phyloP scores from a whole-genome alignment of 1,140 invertebrate genomes.

The Pantala flavescens region DNA sequence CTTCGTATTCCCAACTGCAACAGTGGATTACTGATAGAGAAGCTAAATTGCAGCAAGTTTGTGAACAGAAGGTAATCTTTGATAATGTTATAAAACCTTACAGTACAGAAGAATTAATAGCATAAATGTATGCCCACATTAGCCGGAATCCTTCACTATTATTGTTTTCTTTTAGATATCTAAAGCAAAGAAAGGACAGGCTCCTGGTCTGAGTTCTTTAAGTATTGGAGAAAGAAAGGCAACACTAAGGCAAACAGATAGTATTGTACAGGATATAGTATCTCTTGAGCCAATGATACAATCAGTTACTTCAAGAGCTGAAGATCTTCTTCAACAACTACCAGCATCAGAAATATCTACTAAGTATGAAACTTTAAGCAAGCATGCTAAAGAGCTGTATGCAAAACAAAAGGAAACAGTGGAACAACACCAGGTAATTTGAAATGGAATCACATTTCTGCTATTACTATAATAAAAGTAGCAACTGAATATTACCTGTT shows the following conservation, averaged over 20 bases:
- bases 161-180: slow-evolving; percentile 36
- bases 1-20: slow-evolving; percentile 78
- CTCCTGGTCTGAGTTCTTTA: slow-evolving; percentile 60
- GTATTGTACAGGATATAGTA: slow-evolving; percentile 88
- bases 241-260: slow-evolving; percentile 79
- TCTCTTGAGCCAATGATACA: slow-evolving; percentile 93
- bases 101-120: not conserved
- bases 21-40: slow-evolving; percentile 94
- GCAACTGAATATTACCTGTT: not conserved
- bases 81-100: not conserved
- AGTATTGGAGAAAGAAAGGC: slow-evolving; percentile 77
- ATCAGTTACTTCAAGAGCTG: slow-evolving; percentile 81
- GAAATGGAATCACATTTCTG: not conserved
- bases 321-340: slow-evolving; percentile 72
- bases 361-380: slow-evolving; percentile 80
- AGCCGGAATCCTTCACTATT: not conserved
- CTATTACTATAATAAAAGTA: not conserved
- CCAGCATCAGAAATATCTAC: slow-evolving; percentile 79
- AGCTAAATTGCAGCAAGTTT: slow-evolving; percentile 86
- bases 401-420: slow-evolving; percentile 85
- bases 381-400: slow-evolving; percentile 79
- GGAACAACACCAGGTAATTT: slow-evolving; percentile 59
- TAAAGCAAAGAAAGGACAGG: slow-evolving; percentile 56
- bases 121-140: not conserved
- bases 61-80: slow-evolving; percentile 58